Base-by-base conservation (phyloP, 2,113 vertebrate species). In the Microcebus murinus region DNA sequence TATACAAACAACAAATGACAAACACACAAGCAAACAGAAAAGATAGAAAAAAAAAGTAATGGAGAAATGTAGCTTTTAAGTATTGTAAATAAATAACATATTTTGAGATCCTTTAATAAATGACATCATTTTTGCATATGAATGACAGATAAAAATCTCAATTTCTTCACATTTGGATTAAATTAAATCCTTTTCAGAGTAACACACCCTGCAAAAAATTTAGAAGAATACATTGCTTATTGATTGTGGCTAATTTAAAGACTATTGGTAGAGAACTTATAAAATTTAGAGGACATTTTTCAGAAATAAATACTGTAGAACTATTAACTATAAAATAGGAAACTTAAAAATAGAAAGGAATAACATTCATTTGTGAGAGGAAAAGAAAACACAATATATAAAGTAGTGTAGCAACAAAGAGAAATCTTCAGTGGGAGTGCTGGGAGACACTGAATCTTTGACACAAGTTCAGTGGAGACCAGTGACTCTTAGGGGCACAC, bases 311-410 rank as follows among this genome's bases (percentile, higher is more conserved):
- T 92, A 82, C 29, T 67, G 27, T 83, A 80, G 29, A 90, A 95
- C 68, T 68, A 50, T 83, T 73, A 90, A 77, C n/a, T 81, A 31
- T 68, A 87, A 76, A 85, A 82, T 34, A 91, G 42, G 10, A 95
- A 96, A 94, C 86, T n/a, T 96, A 79, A 97, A 95, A 89, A 85
- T 65, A 90, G 88, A 74, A 91, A 93, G n/a, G n/a, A 87, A 23
- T 80, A 76, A 48, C 67, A 45, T 79, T 65, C n/a, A 27, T 97
- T 93, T 90, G n/a, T 91, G 82, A 94, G 39, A 93, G 42, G 36
- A 95, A 94, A 42, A 94, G 50, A 88, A 57, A 11, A 52, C 86
- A 61, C 0, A 4, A 63, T 36, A 36, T 81, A 31, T 29, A 70
- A 81, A 70, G 25, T 2, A 23, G 55, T 74, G 4, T 52, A 88